phyloP scores from a whole-genome alignment of 2,797 vertebrate species.

The Erpetoichthys calabaricus region DNA sequence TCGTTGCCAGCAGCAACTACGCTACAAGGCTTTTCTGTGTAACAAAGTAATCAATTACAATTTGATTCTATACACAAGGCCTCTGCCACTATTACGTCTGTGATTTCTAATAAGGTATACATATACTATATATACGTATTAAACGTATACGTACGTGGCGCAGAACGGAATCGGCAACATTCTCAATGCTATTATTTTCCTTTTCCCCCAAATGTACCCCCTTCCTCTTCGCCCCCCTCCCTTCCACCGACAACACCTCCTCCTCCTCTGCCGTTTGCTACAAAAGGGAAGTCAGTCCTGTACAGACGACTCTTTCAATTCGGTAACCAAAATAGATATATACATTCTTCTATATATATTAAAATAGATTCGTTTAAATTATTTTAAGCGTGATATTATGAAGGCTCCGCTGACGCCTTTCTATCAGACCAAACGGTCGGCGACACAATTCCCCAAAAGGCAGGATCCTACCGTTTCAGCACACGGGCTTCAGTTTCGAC shows the following conservation, averaged over 20 bases:
- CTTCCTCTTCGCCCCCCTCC: background rate
- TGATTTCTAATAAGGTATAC: no score
- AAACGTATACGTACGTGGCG: no score
- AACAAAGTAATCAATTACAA: conserved; percentile 28
- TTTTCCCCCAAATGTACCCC: no score
- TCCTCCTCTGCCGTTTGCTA: background rate
- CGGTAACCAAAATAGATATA: background rate
- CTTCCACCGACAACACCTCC: no score
- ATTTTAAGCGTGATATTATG: no score
- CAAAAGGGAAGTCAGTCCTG: conserved; percentile 11
- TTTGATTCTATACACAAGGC: conserved; percentile 41
- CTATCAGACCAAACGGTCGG: background rate
- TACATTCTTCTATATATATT: background rate
- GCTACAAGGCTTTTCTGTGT: conserved; percentile 21
- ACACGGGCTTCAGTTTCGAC: conserved; percentile 5
- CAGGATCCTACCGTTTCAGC: conserved; percentile 17
- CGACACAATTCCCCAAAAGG: conserved; percentile 14
- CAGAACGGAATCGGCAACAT: no score
- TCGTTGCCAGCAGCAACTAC: conserved; percentile 23
- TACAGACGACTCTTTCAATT: conserved; percentile 3
- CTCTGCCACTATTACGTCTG: conserved; percentile 19
- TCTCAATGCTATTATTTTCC: no score
- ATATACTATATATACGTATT: no score
- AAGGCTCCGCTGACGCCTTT: no score
- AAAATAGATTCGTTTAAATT: background rate